Conservation (phyloP, 2,888 invertebrate species). For the Mechanitis mazaeus region DNA sequence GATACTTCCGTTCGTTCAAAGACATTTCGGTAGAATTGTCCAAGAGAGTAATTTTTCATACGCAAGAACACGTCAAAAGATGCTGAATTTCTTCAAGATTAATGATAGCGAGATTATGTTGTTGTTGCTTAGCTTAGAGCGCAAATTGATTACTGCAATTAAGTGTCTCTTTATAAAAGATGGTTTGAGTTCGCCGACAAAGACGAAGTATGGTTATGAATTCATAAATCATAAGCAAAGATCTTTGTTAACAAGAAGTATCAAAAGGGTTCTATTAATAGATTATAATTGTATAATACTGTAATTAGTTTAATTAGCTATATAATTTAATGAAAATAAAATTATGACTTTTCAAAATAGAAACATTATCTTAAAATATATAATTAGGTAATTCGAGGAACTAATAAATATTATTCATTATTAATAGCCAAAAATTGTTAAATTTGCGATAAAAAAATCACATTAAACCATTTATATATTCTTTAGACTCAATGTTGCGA, state of each 20-base stretch:
- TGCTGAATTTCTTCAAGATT: conserved; percentile 30
- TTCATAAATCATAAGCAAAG: conserved; percentile 8
- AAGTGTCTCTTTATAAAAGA: conserved; percentile 35
- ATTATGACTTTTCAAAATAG: no score
- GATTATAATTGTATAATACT: no score
- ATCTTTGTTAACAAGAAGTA: not conserved
- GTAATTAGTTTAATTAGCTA: no score
- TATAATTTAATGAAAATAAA: no score
- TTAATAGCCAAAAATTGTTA: no score
- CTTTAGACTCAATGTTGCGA: no score
- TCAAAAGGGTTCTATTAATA: no score
- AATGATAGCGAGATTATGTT: conserved; percentile 29
- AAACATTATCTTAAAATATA: no score
- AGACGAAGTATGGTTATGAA: conserved; percentile 4
- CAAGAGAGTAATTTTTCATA: conserved; percentile 2
- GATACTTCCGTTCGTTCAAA: not conserved
- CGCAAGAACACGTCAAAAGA: not conserved
- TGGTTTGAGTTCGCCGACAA: conserved; percentile 25
- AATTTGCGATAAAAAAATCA: no score
- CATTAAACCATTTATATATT: no score
- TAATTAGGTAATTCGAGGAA: no score
- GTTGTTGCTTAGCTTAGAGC: conserved; percentile 23
- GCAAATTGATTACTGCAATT: conserved; percentile 38
- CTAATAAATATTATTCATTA: no score
- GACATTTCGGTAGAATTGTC: not conserved